Percentiles rank a stretch among this genome's conserved stretches.
phyloP scores from a whole-genome alignment of 2,888 invertebrate species.

The Lamproptera curius region DNA sequence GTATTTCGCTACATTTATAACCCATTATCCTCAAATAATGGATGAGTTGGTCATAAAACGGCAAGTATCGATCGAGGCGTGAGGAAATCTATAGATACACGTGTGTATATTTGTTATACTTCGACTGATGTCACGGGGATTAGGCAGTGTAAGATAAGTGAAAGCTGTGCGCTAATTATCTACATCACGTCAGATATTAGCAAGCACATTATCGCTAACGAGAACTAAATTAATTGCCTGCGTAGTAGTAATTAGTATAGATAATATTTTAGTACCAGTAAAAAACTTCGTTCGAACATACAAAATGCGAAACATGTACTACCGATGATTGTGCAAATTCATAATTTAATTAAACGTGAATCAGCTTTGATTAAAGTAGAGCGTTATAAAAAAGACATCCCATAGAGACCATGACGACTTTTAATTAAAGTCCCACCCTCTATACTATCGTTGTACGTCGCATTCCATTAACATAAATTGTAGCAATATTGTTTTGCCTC shows the following conservation, averaged over 20 bases:
- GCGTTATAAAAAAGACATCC: slow-evolving; percentile 30
- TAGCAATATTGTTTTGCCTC: slow-evolving; percentile 31
- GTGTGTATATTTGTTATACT: too few relatives aligned
- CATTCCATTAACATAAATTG: slow-evolving; percentile 41
- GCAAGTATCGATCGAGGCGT: slow-evolving; percentile 8
- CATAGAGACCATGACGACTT: slow-evolving; percentile 35
- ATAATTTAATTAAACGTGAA: background rate
- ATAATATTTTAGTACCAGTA: too few relatives aligned
- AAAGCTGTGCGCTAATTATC: slow-evolving; percentile 22
- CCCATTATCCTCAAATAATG: slow-evolving; percentile 3
- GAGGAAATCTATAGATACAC: slow-evolving; percentile 9
- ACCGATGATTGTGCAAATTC: background rate
- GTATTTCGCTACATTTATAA: background rate
- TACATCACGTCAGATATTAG: background rate
- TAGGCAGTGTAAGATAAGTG: slow-evolving; percentile 18
- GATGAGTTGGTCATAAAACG: slow-evolving; percentile 7
- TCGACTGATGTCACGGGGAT: slow-evolving; percentile 11
- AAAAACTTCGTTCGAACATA: background rate
- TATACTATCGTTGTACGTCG: slow-evolving; percentile 36
- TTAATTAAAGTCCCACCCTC: slow-evolving; percentile 56
- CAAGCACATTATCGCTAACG: background rate
- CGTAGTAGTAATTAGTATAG: too few relatives aligned
- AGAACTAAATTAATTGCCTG: background rate
- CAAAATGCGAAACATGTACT: background rate
- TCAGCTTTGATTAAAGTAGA: slow-evolving; percentile 14